Evolutionary conservation across 2,113 vertebrate species (phyloP).

Genomic region (Corynorhinus townsendii): DNA sequence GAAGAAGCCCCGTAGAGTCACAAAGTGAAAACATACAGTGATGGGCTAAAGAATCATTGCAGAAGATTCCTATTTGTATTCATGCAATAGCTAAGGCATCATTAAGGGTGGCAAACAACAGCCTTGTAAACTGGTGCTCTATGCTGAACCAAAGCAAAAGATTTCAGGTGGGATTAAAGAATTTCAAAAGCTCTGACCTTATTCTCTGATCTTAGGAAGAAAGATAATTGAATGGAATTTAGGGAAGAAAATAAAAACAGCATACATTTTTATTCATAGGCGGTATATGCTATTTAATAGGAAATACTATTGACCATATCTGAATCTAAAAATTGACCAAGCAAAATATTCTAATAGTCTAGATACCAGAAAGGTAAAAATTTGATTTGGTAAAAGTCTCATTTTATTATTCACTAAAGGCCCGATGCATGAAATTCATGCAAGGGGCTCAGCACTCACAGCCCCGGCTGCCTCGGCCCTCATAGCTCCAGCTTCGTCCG

Average conservation of each 20-base stretch:
- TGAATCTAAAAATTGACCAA: not conserved
- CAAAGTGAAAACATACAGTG: not conserved
- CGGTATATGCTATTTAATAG: not conserved
- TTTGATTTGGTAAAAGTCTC: not conserved
- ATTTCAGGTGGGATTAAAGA: constrained; percentile 14
- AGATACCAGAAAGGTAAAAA: not conserved
- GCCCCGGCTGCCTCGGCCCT: too few species aligned
- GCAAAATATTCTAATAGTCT: not conserved
- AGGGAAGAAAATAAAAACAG: not conserved
- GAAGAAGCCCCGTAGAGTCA: not conserved
- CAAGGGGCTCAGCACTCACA: too few species aligned
- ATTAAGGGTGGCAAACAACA: not conserved
- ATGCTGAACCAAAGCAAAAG: not conserved
- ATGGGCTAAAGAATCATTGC: not conserved
- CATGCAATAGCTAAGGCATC: not conserved
- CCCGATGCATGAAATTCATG: too few species aligned
- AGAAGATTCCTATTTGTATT: not conserved
- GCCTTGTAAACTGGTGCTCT: not conserved
- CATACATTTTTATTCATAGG: not conserved
- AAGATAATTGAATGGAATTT: constrained; percentile 18
- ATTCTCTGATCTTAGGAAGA: constrained; percentile 24
- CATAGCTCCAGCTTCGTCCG: too few species aligned
- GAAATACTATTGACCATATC: not conserved
- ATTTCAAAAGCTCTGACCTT: not conserved
- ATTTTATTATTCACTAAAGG: not conserved